phyloP scores from a whole-genome alignment of 64 coral and sea anemone species.

The Pachyseris speciosa region DNA sequence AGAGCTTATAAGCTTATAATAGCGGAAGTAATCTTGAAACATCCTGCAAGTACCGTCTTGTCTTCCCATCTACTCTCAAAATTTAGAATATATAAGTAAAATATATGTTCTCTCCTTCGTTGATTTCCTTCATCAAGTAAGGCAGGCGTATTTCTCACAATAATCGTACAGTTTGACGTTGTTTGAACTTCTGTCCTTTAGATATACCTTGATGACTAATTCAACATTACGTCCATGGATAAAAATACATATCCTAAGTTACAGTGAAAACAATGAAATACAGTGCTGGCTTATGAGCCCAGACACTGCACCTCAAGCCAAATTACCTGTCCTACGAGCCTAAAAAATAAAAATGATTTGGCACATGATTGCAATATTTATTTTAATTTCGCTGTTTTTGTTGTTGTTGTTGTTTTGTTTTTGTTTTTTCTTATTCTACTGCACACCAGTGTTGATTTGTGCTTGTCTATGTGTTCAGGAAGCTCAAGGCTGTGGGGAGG shows the following conservation, averaged over 20 bases:
- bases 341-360: slow-evolving; percentile 33
- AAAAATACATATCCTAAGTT: background rate
- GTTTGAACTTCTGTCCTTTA: background rate
- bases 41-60: background rate
- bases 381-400: too few species aligned
- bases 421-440: too few species aligned
- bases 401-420: too few species aligned
- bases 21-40: background rate
- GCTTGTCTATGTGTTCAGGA: too few species aligned
- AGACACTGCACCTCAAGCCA: background rate
- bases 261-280: background rate
- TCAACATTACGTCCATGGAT: background rate
- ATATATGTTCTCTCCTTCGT: background rate
- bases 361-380: too few species aligned
- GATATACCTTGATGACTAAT: background rate
- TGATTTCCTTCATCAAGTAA: background rate
- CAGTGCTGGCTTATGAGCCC: slow-evolving; percentile 40
- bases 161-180: background rate
- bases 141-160: background rate
- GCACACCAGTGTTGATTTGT: too few species aligned
- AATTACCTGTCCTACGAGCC: background rate
- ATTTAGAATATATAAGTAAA: background rate
- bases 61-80: background rate
- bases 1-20: too few species aligned
- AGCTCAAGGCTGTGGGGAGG: too few species aligned